Evolutionary conservation across 2,888 invertebrate species (phyloP).

Genomic region (Ophioninae sp.): DNA sequence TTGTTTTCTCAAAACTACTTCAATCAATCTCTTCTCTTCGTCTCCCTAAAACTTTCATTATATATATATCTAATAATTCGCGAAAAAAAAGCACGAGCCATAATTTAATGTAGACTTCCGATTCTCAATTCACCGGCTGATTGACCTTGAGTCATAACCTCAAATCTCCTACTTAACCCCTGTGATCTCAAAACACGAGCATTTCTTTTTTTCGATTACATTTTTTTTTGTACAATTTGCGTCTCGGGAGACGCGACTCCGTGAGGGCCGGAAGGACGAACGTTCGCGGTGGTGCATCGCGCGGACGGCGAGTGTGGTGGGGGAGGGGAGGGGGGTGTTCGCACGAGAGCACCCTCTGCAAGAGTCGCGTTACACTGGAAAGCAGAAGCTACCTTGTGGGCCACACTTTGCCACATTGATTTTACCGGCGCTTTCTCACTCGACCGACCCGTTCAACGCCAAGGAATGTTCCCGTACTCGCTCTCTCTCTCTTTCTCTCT

Average conservation of each 20-base stretch:
- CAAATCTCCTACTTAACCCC: not conserved
- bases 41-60: not conserved
- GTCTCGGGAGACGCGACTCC: no score
- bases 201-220: not conserved
- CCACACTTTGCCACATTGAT: constrained; percentile 80
- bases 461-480: constrained; percentile 51
- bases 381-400: constrained; percentile 58
- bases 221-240: not conserved
- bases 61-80: no score
- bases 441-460: constrained; percentile 68
- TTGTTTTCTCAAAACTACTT: no score
- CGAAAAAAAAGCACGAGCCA: not conserved
- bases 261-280: constrained; percentile 2
- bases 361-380: constrained; percentile 52
- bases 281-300: constrained; percentile 15
- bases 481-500: constrained; percentile 29
- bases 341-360: constrained; percentile 55
- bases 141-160: not conserved
- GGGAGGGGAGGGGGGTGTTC: constrained; percentile 18
- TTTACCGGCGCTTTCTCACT: constrained; percentile 76
- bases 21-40: not conserved
- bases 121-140: no score
- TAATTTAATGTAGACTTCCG: no score
- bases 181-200: not conserved
- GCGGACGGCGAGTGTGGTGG: constrained; percentile 1